Evolutionary conservation across 2,113 vertebrate species (phyloP).

Genomic region (Ascaphus truei): DNA sequence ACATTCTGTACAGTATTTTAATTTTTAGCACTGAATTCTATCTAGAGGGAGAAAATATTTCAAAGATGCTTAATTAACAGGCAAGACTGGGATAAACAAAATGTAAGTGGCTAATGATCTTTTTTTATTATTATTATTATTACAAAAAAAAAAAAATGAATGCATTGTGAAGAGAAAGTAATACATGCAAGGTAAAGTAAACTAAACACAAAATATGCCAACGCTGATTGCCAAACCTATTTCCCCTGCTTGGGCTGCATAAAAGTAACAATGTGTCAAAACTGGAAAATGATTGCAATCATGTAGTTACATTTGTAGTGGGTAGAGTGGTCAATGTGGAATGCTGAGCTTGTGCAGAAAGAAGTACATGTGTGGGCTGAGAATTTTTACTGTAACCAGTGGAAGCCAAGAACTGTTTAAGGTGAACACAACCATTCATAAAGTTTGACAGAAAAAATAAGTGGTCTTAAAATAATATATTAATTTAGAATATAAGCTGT

Average conservation of each 20-base stretch:
- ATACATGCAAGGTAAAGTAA: neutral
- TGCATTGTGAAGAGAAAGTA: too few relatives aligned
- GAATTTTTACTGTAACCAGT: neutral
- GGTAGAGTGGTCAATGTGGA: neutral
- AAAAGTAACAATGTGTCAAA: neutral
- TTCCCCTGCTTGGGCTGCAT: neutral
- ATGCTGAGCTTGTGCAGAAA: neutral
- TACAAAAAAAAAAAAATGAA: neutral
- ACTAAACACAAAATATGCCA: neutral
- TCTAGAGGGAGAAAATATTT: neutral
- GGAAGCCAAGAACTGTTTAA: neutral
- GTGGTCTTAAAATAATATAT: neutral
- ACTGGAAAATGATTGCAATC: constrained; percentile 11
- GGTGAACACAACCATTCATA: neutral
- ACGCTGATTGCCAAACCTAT: neutral
- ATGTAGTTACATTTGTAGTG: constrained; percentile 5
- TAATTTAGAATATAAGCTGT: too few relatives aligned
- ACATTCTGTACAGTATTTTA: neutral
- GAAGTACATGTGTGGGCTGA: neutral
- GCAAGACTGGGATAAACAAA: neutral
- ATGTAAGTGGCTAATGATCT: neutral
- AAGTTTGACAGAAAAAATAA: neutral
- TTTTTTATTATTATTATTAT: neutral
- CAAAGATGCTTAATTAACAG: neutral
- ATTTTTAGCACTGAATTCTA: neutral